Evolutionary conservation across 2,888 invertebrate species (phyloP).

Genomic region (Clepsis dumicolana): DNA sequence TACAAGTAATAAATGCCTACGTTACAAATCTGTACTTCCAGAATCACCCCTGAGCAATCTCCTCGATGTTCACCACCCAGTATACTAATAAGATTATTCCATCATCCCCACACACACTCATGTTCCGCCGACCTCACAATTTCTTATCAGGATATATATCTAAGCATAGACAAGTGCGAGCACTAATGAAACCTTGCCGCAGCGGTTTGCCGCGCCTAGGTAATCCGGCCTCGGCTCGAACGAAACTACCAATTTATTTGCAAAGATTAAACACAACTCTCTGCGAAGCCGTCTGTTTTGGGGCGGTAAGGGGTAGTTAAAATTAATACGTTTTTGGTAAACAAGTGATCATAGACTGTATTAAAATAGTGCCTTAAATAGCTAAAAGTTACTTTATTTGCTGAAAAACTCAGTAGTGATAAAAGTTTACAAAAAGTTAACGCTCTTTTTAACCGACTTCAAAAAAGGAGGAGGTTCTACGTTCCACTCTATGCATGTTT

Average conservation of each 20-base stretch:
- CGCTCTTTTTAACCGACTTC: too few species aligned
- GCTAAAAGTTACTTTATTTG: too few species aligned
- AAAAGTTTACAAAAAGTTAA: too few species aligned
- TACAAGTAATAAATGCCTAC: too few species aligned
- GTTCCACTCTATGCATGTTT: too few species aligned
- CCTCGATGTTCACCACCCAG: background rate
- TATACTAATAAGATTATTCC: background rate
- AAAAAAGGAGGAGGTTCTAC: too few species aligned
- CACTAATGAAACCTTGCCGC: slow-evolving; percentile 41
- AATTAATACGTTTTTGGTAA: too few species aligned
- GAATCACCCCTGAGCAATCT: background rate
- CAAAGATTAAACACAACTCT: slow-evolving; percentile 32
- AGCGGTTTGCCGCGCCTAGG: slow-evolving; percentile 34
- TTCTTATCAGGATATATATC: slow-evolving; percentile 7
- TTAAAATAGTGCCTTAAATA: too few species aligned
- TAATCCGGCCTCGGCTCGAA: slow-evolving; percentile 35
- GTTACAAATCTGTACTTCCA: too few species aligned
- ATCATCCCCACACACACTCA: background rate
- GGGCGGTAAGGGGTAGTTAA: too few species aligned
- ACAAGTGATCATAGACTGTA: too few species aligned
- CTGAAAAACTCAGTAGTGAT: too few species aligned
- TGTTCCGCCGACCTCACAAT: slow-evolving; percentile 9
- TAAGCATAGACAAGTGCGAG: slow-evolving; percentile 27
- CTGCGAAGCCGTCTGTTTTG: slow-evolving; percentile 26
- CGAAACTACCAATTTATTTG: slow-evolving; percentile 41